Percentiles rank a stretch among this genome's conserved stretches.
Conservation (phyloP, 37 sponge, comb jelly and placozoan genomes). For the Petrosia ficiformis region DNA sequence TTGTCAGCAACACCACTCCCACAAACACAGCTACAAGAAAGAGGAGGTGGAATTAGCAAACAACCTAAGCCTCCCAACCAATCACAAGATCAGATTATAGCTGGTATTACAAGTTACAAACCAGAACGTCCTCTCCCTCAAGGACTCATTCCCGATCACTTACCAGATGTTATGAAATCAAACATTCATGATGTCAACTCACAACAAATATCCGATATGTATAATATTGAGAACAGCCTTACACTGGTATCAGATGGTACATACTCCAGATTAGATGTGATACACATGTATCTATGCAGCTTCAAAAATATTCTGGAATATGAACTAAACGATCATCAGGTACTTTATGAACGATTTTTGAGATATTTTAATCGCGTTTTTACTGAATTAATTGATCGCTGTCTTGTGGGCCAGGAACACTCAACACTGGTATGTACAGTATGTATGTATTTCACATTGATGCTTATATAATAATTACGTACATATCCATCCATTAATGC, state of each 20-base stretch:
- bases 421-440: too few species aligned
- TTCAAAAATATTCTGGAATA: slow-evolving; percentile 30
- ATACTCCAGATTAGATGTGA: slow-evolving; percentile 7
- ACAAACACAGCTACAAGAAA: background rate
- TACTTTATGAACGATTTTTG: background rate
- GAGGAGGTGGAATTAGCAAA: background rate
- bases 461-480: background rate
- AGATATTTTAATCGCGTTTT: background rate
- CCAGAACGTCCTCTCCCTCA: background rate
- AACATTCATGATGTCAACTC: background rate
- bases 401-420: too few species aligned
- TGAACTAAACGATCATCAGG: slow-evolving; percentile 3
- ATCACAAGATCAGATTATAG: background rate
- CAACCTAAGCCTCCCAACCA: background rate
- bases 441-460: too few species aligned
- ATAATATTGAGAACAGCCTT: slow-evolving; percentile 1
- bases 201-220: slow-evolving; percentile 7
- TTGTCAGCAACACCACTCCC: background rate
- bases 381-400: background rate
- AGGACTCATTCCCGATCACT: background rate
- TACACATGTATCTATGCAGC: slow-evolving; percentile 22
- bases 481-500: background rate
- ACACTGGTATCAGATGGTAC: background rate
- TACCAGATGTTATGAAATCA: slow-evolving; percentile 5
- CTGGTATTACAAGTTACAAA: background rate